Conservation (phyloP, 1,140 invertebrate genomes). For the Drosophila pectinifera region DNA sequence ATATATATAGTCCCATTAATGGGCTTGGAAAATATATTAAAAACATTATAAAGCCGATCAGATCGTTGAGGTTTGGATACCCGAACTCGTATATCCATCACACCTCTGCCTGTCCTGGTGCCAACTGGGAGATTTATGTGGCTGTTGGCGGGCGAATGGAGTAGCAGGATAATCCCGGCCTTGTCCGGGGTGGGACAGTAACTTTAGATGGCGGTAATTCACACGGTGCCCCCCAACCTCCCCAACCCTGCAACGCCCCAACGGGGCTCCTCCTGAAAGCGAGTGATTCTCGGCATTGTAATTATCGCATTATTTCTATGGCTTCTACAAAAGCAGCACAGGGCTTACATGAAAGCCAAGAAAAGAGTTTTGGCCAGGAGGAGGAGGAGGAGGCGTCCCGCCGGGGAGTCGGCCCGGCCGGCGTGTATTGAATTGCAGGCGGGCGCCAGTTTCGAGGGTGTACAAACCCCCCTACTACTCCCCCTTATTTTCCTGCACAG, state of each 20-base stretch:
- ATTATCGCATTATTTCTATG: constrained; percentile 77
- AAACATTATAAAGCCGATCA: too few relatives aligned
- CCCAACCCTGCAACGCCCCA: neutral
- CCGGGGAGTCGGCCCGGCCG: constrained; percentile 9
- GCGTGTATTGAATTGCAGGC: constrained; percentile 61
- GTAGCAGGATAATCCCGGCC: constrained; percentile 31
- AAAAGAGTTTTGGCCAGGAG: constrained; percentile 7
- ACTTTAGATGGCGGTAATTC: constrained; percentile 40
- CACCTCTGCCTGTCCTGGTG: neutral
- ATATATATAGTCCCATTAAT: too few relatives aligned
- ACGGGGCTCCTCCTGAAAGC: constrained; percentile 6
- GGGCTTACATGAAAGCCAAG: neutral
- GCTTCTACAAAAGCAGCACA: constrained; percentile 45
- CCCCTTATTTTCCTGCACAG: too few relatives aligned
- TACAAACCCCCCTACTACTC: neutral
- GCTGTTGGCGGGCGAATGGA: constrained; percentile 35
- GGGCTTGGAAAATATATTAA: too few relatives aligned
- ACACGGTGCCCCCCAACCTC: constrained; percentile 22
- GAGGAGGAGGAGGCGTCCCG: constrained; percentile 3
- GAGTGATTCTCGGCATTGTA: constrained; percentile 73
- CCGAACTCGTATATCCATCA: constrained; percentile 3
- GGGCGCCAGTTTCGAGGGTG: constrained; percentile 52
- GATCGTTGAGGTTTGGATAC: too few relatives aligned
- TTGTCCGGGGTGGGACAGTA: constrained; percentile 6
- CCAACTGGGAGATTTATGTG: constrained; percentile 31